Conservation (phyloP, 2,888 invertebrate species). For the Ennomos quercinarius region DNA sequence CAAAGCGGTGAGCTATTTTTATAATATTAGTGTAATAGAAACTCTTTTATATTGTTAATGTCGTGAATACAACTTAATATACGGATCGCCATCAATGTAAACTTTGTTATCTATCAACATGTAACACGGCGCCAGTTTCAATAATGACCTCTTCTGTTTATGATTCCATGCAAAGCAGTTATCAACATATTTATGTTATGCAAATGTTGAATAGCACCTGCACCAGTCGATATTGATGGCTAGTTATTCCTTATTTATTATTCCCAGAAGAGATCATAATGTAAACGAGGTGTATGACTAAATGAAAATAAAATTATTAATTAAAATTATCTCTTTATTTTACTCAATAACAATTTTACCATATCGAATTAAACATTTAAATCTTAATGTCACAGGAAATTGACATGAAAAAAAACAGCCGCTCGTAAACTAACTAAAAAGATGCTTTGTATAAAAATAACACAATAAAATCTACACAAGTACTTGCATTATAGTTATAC, state of each 20-base stretch:
- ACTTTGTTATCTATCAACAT: slow-evolving; percentile 18
- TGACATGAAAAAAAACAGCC: slow-evolving; percentile 23
- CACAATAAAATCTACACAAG: slow-evolving; percentile 25
- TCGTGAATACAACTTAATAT: slow-evolving; percentile 33
- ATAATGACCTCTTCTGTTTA: slow-evolving; percentile 5
- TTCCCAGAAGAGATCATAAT: slow-evolving; percentile 19
- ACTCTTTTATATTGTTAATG: slow-evolving; percentile 65
- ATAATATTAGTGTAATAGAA: slow-evolving; percentile 56
- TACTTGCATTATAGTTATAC: slow-evolving; percentile 1
- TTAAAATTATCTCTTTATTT: slow-evolving; percentile 55
- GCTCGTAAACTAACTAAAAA: slow-evolving; percentile 11
- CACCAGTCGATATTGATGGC: no score
- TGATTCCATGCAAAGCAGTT: background rate
- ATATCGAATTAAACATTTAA: slow-evolving; percentile 15
- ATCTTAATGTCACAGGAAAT: slow-evolving; percentile 23
- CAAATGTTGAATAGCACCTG: no score
- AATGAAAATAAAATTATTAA: slow-evolving; percentile 62
- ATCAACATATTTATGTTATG: no score
- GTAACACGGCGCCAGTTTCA: slow-evolving; percentile 2
- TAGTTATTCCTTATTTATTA: no score
- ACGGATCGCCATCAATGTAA: slow-evolving; percentile 25
- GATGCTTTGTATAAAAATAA: slow-evolving; percentile 15
- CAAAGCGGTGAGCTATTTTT: slow-evolving; percentile 73
- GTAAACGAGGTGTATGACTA: slow-evolving; percentile 54
- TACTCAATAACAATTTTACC: slow-evolving; percentile 44